phyloP scores from a whole-genome alignment of 2,113 vertebrate species.

The Ameiurus melas region DNA sequence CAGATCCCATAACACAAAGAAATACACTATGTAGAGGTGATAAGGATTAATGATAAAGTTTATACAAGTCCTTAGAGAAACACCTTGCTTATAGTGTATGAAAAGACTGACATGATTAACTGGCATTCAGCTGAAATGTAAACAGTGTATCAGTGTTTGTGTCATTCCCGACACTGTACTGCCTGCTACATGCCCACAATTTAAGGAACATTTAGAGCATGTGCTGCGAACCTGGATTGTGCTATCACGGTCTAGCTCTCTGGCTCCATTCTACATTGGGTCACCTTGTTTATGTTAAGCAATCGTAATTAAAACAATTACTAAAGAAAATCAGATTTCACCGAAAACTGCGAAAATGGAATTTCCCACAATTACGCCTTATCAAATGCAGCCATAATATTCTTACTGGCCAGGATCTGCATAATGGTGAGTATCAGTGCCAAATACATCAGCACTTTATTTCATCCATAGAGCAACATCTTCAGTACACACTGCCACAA shows the following conservation, averaged over 20 bases:
- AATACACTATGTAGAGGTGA: background rate
- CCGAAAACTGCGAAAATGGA: constrained; percentile 43
- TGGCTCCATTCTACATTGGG: constrained; percentile 30
- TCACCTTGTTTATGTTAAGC: constrained; percentile 48
- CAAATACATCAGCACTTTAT: constrained; percentile 40
- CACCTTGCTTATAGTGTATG: background rate
- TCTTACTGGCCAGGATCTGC: constrained; percentile 41
- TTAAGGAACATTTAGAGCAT: background rate
- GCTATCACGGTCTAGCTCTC: constrained; percentile 29
- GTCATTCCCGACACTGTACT: background rate
- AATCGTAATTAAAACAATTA: constrained; percentile 42
- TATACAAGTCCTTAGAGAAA: background rate
- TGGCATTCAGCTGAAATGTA: constrained; percentile 5
- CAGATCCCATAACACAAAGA: background rate
- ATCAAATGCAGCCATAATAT: constrained; percentile 46
- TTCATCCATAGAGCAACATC: constrained; percentile 33
- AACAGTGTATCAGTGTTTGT: background rate
- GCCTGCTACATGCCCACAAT: background rate
- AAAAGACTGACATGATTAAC: background rate
- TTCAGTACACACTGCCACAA: constrained; percentile 25
- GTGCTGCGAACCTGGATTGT: constrained; percentile 15
- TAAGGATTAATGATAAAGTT: background rate
- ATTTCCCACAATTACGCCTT: constrained; percentile 53
- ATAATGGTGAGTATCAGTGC: constrained; percentile 18
- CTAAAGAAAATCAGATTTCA: constrained; percentile 49